These are phyloP conservation scores for Eunapius fragilis DNA, from an alignment of 37 sponge, comb jelly and placozoan species.

Conservation along the genomic window DNA sequence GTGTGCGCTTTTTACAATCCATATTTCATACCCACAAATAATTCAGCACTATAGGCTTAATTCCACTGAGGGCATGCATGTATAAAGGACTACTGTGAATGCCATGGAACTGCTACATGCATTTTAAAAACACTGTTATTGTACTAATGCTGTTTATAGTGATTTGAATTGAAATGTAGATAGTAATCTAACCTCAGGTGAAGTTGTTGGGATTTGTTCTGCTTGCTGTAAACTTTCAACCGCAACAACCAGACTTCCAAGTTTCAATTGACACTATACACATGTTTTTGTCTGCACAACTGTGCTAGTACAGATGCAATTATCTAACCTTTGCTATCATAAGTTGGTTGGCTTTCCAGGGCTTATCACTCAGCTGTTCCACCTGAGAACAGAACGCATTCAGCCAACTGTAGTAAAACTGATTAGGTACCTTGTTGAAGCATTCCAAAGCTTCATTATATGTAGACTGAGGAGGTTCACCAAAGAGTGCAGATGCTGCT, in stretches of 20 bases:
- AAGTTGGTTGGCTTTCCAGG: slow-evolving; percentile 61
- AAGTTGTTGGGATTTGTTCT: slow-evolving; percentile 25
- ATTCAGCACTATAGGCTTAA: no score
- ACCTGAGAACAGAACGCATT: not conserved
- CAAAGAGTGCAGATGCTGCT: slow-evolving; percentile 67
- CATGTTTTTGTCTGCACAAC: not conserved
- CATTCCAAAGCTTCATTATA: slow-evolving; percentile 51
- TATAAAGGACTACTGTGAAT: no score
- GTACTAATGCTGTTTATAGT: no score
- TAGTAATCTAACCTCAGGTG: slow-evolving; percentile 54
- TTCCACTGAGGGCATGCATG: no score
- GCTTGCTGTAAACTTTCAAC: slow-evolving; percentile 62
- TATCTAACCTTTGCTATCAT: slow-evolving; percentile 65
- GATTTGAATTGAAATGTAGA: no score
- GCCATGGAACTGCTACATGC: no score
- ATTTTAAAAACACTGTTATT: no score
- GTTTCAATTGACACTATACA: slow-evolving; percentile 55
- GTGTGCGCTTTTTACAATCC: no score
- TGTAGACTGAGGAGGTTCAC: slow-evolving; percentile 54
- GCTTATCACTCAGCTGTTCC: slow-evolving; percentile 42
- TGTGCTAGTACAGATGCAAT: not conserved
- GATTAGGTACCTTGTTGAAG: slow-evolving; percentile 37
- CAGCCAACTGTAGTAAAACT: not conserved
- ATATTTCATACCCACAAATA: no score
- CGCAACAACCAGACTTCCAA: slow-evolving; percentile 13